These are phyloP conservation scores for Pseudonaja textilis DNA, from an alignment of 2,113 vertebrate genomes.

Conservation along the genomic window DNA sequence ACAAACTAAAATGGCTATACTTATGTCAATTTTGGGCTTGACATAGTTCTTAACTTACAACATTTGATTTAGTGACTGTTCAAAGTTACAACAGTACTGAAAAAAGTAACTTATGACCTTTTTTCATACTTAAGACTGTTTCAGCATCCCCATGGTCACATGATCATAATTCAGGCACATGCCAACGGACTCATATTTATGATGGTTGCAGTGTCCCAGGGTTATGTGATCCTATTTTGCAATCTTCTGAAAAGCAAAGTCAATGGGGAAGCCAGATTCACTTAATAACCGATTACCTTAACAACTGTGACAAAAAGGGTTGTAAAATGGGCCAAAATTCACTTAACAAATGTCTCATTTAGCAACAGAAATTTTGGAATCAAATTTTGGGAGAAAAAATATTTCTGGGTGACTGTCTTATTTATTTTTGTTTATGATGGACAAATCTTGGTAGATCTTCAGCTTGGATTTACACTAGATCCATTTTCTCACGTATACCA, in stretches of 20 bases:
- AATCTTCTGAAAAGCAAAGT: too few species aligned
- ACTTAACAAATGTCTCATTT: neutral
- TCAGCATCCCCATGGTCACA: neutral
- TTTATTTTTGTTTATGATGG: neutral
- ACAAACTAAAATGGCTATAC: too few species aligned
- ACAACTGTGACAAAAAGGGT: neutral
- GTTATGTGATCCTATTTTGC: too few species aligned
- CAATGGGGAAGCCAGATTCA: too few species aligned
- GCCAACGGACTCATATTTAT: neutral
- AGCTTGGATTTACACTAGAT: neutral
- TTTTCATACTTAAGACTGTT: neutral
- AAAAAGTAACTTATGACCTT: neutral
- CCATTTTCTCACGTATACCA: neutral
- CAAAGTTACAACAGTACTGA: too few species aligned
- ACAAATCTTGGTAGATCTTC: neutral
- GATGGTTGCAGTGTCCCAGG: too few species aligned
- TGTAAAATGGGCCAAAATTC: neutral
- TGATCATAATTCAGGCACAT: neutral
- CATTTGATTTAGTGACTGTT: too few species aligned
- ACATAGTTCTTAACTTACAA: neutral
- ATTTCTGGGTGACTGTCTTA: neutral
- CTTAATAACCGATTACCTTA: too few species aligned
- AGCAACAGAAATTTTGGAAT: neutral
- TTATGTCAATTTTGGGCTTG: too few species aligned
- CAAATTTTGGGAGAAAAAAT: neutral